These are phyloP conservation scores for Mugil cephalus DNA, from an alignment of 2,113 vertebrate genomes.

Conservation along the genomic window DNA sequence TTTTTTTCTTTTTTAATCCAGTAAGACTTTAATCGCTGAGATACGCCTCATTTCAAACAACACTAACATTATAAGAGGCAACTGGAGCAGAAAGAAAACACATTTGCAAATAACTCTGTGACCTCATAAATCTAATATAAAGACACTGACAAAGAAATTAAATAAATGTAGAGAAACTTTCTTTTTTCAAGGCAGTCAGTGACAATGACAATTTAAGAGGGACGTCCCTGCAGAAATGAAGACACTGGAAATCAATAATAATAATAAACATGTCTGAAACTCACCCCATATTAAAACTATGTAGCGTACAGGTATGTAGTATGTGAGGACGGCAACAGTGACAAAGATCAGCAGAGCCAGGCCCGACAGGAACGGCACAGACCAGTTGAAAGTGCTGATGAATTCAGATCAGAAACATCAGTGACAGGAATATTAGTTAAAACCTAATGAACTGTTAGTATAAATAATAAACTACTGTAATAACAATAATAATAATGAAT, in stretches of 20 bases:
- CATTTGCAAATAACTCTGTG: background rate
- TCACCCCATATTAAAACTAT: constrained; percentile 96
- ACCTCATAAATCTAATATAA: background rate
- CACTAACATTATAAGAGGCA: background rate
- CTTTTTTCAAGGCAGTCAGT: background rate
- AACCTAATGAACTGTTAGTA: background rate
- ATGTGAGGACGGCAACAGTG: constrained; percentile 84
- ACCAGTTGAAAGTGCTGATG: constrained; percentile 96
- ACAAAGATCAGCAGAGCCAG: constrained; percentile 90
- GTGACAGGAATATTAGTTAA: background rate
- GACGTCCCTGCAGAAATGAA: background rate
- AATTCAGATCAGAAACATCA: constrained; percentile 26
- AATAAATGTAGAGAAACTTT: background rate
- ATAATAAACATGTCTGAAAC: constrained; percentile 55
- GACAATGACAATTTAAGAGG: background rate
- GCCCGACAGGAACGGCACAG: constrained; percentile 92
- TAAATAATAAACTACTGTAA: background rate
- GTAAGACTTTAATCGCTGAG: background rate
- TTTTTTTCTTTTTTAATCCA: background rate
- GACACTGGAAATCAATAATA: background rate
- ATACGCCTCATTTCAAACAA: background rate
- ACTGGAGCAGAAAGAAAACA: background rate
- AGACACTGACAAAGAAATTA: background rate
- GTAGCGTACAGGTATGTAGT: constrained; percentile 93
- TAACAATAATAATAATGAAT: background rate